Percentiles rank a stretch among this genome's conserved stretches.
These are phyloP conservation scores for Bruchidius siliquastri DNA, from an alignment of 2,888 invertebrate genomes.

Conservation along the genomic window DNA sequence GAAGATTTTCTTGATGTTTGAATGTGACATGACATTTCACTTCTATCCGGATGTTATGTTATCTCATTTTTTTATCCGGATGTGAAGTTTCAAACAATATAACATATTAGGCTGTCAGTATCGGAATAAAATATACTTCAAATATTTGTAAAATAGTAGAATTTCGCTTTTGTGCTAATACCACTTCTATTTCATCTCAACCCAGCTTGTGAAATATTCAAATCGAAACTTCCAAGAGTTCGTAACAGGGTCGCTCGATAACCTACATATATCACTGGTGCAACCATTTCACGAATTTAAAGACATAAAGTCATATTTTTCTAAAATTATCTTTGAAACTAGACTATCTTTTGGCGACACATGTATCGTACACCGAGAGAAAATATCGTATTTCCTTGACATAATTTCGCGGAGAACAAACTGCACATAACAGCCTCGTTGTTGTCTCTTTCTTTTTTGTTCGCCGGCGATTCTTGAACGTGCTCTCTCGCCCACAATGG, in stretches of 20 bases:
- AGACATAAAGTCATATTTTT: background rate
- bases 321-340: background rate
- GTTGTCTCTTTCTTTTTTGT: background rate
- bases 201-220: background rate
- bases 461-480: background rate
- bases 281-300: background rate
- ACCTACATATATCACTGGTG: background rate
- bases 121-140: no score
- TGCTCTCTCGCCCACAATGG: background rate
- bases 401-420: background rate
- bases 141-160: no score
- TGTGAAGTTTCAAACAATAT: no score
- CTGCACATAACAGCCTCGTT: background rate
- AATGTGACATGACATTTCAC: no score
- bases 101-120: no score
- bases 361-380: background rate
- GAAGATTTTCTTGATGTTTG: no score
- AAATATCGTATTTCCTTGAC: background rate
- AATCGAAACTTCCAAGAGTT: background rate
- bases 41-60: no score
- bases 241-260: background rate
- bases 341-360: background rate
- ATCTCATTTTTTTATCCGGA: no score
- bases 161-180: no score
- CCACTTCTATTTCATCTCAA: background rate